Percentiles rank a stretch among this genome's conserved stretches.
Conservation (phyloP, 1,140 invertebrate species). For the Psix sp. region DNA sequence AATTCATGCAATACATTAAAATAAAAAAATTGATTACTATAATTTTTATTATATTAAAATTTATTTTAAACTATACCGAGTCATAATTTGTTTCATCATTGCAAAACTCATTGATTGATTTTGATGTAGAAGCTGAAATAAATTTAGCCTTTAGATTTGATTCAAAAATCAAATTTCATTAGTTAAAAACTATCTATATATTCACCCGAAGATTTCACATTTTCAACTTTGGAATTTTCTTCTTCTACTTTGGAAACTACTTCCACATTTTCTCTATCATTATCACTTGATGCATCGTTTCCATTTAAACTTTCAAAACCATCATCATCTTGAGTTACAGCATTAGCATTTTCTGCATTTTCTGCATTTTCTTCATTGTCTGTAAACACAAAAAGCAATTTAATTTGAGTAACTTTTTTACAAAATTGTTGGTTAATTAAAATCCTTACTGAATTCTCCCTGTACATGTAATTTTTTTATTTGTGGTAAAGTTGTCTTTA, state of each 20-base stretch:
- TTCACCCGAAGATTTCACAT: conserved; percentile 10
- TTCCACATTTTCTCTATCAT: conserved; percentile 69
- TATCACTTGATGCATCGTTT: conserved; percentile 84
- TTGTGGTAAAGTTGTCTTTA: conserved; percentile 19
- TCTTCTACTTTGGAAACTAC: conserved; percentile 16
- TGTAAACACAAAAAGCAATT: neutral
- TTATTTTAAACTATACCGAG: too few relatives aligned
- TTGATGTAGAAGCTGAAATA: too few relatives aligned
- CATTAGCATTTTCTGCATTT: conserved; percentile 51
- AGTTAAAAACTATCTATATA: too few relatives aligned
- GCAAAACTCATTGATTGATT: too few relatives aligned
- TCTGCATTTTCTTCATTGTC: conserved; percentile 38
- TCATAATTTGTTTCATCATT: too few relatives aligned
- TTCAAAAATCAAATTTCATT: too few relatives aligned
- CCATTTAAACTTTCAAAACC: conserved; percentile 92
- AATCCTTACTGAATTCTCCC: neutral
- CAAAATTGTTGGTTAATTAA: neutral
- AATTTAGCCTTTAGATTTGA: too few relatives aligned
- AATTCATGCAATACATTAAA: conserved; percentile 5
- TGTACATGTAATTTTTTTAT: conserved; percentile 11
- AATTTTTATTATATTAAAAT: too few relatives aligned
- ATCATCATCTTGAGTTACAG: conserved; percentile 82
- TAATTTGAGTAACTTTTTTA: conserved; percentile 12
- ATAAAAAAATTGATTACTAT: too few relatives aligned
- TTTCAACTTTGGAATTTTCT: conserved; percentile 13